These are phyloP conservation scores for Ichneumon xanthorius DNA, from an alignment of 2,888 invertebrate species.

Conservation along the genomic window DNA sequence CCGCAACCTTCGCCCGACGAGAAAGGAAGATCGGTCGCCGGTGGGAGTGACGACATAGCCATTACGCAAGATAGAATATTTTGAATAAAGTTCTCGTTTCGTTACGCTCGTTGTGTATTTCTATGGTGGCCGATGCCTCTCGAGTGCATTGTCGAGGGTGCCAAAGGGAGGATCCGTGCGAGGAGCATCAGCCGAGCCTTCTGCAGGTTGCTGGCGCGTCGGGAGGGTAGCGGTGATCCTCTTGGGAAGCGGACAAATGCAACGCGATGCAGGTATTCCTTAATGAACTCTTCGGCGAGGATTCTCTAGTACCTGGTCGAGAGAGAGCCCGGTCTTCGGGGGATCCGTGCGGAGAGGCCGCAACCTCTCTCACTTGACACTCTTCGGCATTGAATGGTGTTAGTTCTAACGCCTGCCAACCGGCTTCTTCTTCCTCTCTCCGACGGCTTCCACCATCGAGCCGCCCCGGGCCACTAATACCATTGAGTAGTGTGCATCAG, in stretches of 20 bases:
- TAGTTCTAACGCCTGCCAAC: conserved; percentile 83
- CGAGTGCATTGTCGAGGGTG: conserved; percentile 54
- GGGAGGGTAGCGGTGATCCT: conserved; percentile 53
- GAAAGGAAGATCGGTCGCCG: neutral
- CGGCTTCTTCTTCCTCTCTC: conserved; percentile 56
- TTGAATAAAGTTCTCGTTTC: conserved; percentile 55
- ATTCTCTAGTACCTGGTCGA: conserved; percentile 75
- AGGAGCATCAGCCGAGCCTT: conserved; percentile 20
- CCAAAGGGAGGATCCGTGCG: conserved; percentile 55
- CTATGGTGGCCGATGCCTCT: conserved; percentile 26
- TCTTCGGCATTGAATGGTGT: conserved; percentile 81
- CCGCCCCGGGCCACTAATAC: conserved; percentile 77
- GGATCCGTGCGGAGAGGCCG: conserved; percentile 42
- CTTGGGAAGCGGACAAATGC: conserved; percentile 58
- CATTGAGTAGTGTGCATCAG: conserved; percentile 71
- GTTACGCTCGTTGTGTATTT: conserved; percentile 49
- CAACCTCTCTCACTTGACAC: conserved; percentile 80
- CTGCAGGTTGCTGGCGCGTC: conserved; percentile 46
- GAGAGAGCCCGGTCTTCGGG: conserved; percentile 71
- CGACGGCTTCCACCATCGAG: conserved; percentile 49
- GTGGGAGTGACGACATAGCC: conserved; percentile 21
- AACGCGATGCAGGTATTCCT: conserved; percentile 73
- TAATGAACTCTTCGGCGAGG: conserved; percentile 78
- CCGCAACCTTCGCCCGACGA: neutral
- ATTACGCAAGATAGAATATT: conserved; percentile 47